A percentile compares a stretch with the other conserved stretches of the same genome.
Evolutionary conservation across 2,888 invertebrate genomes (phyloP).

Genomic region (Melangyna quadrimaculata): DNA sequence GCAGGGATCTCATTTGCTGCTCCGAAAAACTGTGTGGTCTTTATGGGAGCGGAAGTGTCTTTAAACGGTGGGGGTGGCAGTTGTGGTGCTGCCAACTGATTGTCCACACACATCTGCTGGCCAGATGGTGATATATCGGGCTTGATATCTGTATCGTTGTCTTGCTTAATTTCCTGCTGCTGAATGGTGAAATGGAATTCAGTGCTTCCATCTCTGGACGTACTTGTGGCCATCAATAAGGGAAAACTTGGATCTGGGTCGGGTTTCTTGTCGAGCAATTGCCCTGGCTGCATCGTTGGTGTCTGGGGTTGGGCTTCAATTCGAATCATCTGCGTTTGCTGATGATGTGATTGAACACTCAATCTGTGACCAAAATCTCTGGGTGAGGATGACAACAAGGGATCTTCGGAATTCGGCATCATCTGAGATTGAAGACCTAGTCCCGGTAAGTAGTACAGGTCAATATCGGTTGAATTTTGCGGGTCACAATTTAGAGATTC

Average conservation of each 20-base stretch:
- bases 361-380: slow-evolving; percentile 85
- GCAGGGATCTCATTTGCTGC: slow-evolving; percentile 6
- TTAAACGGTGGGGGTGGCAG: slow-evolving; percentile 74
- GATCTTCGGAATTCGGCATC: slow-evolving; percentile 94
- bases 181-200: slow-evolving; percentile 82
- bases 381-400: slow-evolving; percentile 90
- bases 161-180: slow-evolving; percentile 53
- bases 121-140: slow-evolving; percentile 16
- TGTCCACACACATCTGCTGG: slow-evolving; percentile 32
- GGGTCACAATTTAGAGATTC: slow-evolving; percentile 84
- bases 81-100: slow-evolving; percentile 53
- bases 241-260: slow-evolving; percentile 48
- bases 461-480: slow-evolving; percentile 81
- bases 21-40: slow-evolving; percentile 29
- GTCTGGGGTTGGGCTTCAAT: slow-evolving; percentile 46
- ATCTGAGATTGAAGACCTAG: slow-evolving; percentile 88
- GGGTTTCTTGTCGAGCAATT: slow-evolving; percentile 33
- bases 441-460: slow-evolving; percentile 80
- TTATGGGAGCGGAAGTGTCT: slow-evolving; percentile 73
- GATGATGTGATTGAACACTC: slow-evolving; percentile 75
- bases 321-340: slow-evolving; percentile 70
- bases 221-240: slow-evolving; percentile 77
- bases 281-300: slow-evolving; percentile 29
- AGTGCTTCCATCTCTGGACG: slow-evolving; percentile 88
- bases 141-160: slow-evolving; percentile 59